Evolutionary conservation across 2,113 vertebrate species (phyloP), one percentile per base, ranked within the genome.

Genomic region (Hippoglossus stenolepis): DNA sequence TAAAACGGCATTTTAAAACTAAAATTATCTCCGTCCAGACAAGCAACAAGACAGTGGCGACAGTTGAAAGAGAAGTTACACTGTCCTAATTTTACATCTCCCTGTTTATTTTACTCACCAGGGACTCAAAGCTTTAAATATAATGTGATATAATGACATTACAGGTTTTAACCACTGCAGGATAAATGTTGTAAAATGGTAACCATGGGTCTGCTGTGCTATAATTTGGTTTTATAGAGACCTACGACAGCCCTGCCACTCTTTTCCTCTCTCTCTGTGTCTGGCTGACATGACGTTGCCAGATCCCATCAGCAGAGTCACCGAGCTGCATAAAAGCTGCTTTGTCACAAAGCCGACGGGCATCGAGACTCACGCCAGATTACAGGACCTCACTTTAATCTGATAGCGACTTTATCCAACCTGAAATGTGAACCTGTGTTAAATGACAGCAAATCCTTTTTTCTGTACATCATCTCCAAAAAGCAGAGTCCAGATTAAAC

Each of bases 311-410:
- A 84, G 70, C 80, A 82, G 73, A 47, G 74, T 84, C 72, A 57
- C 21, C 10, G 45, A 0, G 60, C 82, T 14, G 47, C 66, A 70
- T 72, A 70, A 77, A 90, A 89, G 90, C 91, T 61, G 78, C 89
- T 89, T 86, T 89, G 81, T 91, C 81, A 80, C 70, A 3, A 70
- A 90, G 73, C 79, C 78, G 62, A 65, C 60, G 43, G 35, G 66
- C 73, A 75, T 72, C 7, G 40, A 71, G 75, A 75, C 75, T 40
- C 69, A 31, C 21, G 49, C 77, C 58, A 73, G 76, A 73, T 89
- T 61, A 86, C 78, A 82, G 72, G 61, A 51, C 73, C 40, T 74
- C 73, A 3, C 82, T 81, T 89, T 90, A 85, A 83, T 85, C 83
- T 59, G 74, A 70, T 23, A 54, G 38, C 65, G 79, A 59, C 38